Evolutionary conservation across 2,888 invertebrate genomes (phyloP).

Genomic region (Philaethria dido): DNA sequence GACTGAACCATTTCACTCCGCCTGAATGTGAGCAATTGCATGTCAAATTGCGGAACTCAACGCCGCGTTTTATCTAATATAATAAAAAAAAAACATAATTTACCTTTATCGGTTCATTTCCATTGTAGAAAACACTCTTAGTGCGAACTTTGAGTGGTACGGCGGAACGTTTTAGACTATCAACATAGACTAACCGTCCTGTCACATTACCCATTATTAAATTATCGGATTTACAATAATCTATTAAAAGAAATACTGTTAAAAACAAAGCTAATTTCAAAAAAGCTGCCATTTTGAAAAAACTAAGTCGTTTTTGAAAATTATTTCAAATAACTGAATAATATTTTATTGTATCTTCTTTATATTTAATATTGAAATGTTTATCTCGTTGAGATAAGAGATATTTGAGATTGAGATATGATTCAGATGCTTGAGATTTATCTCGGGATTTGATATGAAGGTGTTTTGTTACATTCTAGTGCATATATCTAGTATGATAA

Average conservation of each 20-base stretch:
- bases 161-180: conserved; percentile 60
- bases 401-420: not conserved
- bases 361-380: not conserved
- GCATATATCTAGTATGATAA: not conserved
- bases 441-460: conserved; percentile 18
- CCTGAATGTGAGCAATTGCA: too few relatives aligned
- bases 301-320: not conserved
- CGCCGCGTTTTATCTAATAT: too few relatives aligned
- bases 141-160: conserved; percentile 59
- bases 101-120: conserved; percentile 64
- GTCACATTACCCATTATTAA: conserved; percentile 62
- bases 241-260: conserved; percentile 44
- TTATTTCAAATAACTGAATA: not conserved
- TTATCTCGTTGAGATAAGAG: too few relatives aligned
- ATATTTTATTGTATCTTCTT: conserved; percentile 11
- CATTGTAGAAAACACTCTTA: conserved; percentile 69
- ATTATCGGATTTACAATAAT: conserved; percentile 48
- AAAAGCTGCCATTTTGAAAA: conserved; percentile 43
- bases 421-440: conserved; percentile 21
- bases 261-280: conserved; percentile 36
- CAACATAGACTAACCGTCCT: conserved; percentile 55
- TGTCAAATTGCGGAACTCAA: too few relatives aligned
- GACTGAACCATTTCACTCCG: too few relatives aligned
- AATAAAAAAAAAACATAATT: conserved; percentile 32
- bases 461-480: not conserved